Percentiles rank a stretch among this genome's conserved stretches.
Conservation (phyloP, 2,113 vertebrate genomes). For the Colossoma macropomum region DNA sequence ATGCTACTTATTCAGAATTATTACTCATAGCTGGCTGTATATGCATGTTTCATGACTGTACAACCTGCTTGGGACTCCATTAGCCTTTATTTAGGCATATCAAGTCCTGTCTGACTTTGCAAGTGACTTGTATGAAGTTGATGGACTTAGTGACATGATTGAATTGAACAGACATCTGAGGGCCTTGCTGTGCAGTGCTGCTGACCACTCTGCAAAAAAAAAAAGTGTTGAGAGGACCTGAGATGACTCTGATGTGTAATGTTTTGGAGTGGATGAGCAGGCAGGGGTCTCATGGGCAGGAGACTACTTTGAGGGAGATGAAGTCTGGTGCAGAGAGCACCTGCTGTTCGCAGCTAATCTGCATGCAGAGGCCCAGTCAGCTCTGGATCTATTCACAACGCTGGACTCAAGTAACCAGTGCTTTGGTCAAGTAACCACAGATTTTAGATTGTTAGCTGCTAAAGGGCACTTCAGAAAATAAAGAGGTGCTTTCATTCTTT, state of each 20-base stretch:
- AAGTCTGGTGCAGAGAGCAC: background rate
- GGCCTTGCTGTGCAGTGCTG: background rate
- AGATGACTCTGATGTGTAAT: background rate
- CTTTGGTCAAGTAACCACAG: background rate
- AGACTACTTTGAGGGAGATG: background rate
- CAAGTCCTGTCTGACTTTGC: background rate
- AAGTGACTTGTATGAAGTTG: background rate
- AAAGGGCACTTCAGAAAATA: constrained; percentile 4
- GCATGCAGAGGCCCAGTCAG: background rate
- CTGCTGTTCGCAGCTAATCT: background rate
- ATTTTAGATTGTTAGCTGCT: background rate
- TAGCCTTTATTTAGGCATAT: background rate
- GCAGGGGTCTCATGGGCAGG: background rate
- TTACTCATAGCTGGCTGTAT: background rate
- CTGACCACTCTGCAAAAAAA: background rate
- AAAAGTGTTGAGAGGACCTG: background rate
- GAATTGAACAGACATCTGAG: background rate
- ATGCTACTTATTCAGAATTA: background rate
- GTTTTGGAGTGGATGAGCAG: background rate
- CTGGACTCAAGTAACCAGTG: background rate
- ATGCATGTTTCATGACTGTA: no score
- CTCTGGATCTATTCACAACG: background rate
- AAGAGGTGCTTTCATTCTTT: background rate
- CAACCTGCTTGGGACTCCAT: background rate
- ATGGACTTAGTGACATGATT: background rate